Evolutionary conservation across 2,113 vertebrate species (phyloP), one percentile per base, ranked within the genome.

Genomic region (Gila orcuttii): DNA sequence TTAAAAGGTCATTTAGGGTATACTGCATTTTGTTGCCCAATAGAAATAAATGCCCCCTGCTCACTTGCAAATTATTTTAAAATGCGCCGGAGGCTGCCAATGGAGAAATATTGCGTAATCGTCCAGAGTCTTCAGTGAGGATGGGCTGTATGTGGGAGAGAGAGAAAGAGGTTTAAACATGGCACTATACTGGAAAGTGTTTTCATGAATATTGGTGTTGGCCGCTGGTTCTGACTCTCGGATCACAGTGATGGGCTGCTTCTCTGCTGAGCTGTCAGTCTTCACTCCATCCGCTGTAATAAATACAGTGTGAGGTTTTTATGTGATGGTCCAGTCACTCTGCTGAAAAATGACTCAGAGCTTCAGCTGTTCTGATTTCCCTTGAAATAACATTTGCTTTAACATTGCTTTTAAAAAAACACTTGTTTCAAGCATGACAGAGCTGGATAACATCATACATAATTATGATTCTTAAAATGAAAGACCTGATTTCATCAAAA

Each of bases 241-340:
- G 42, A 83, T 39, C 57, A 78, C 66, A 87, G 84, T 79, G 74
- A 59, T 89, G 47, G 28, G 68, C 42, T 17, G 68, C 19, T 86
- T 89, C 42, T 86, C 68, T 83, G 82, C 89, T 80, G 68, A 89
- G 31, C 45, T 86, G 79, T 62, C 21, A 62, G 23, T 75, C 25
- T 86, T 89, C 82, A 13, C 33, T 86, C 77, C 33, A 76, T 79
- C 76, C 74, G 21, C 71, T 86, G 31, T 88, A 87, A 90, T 64
- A 91, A 92, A 84, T 90, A 89, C 78, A 86, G 68, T 2, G 23
- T 77, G 75, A 79, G 87, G 74, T 80, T 68, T 76, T 79, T 59
- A 23, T 55, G 60, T 55, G 52, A 82, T 64, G 50, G 64, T 31
- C 3, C 12, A 31, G 62, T 55, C 21, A 28, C 33, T 45, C 23